Conservation (phyloP, 1,140 invertebrate genomes). For the Drepana arcuata region DNA sequence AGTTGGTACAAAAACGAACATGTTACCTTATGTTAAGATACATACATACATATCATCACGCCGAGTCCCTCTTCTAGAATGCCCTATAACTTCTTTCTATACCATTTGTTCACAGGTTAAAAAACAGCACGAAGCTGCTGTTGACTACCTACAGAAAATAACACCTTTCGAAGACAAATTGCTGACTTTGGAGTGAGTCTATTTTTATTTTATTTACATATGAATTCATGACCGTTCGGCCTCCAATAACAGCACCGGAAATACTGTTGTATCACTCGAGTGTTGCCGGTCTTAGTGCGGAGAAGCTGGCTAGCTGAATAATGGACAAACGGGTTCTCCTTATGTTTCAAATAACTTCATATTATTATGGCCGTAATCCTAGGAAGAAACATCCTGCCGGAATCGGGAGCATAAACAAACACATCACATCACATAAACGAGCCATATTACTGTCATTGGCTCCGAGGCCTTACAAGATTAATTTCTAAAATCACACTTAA, state of each 20-base stretch:
- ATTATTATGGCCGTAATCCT: no score
- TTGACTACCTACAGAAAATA: conserved; percentile 52
- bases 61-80: no score
- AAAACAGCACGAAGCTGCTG: conserved; percentile 44
- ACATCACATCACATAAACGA: no score
- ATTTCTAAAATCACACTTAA: background rate
- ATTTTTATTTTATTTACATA: conserved; percentile 2
- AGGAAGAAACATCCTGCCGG: no score
- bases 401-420: no score
- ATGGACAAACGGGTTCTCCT: background rate
- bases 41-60: no score
- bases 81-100: no score
- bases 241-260: no score
- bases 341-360: background rate
- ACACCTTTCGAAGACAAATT: conserved; percentile 51
- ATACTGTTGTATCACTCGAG: background rate
- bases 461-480: background rate
- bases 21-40: no score
- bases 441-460: no score
- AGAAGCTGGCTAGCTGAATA: background rate
- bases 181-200: conserved; percentile 43
- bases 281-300: background rate
- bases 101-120: conserved; percentile 36
- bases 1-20: no score
- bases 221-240: background rate